Conservation (phyloP, 1,140 invertebrate species). For the Sinella curviseta region DNA sequence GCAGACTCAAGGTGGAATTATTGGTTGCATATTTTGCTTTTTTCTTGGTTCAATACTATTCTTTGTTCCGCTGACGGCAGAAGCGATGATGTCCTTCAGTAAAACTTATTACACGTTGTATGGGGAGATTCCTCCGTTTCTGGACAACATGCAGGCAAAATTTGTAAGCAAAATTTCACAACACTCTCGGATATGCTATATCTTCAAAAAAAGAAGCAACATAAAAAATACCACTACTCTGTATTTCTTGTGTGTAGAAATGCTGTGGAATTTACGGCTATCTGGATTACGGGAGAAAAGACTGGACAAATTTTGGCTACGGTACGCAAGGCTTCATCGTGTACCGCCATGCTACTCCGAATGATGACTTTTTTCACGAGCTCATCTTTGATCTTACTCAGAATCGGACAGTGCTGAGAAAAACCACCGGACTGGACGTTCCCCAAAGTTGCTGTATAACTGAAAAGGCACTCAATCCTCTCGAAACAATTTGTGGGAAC, state of each 20-base stretch:
- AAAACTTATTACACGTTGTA: background rate
- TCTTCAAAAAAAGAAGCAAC: background rate
- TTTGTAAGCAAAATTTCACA: too few relatives aligned
- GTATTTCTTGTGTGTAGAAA: background rate
- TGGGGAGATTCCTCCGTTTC: background rate
- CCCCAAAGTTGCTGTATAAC: slow-evolving; percentile 1
- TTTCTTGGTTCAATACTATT: background rate
- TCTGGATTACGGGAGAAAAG: background rate
- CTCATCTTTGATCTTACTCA: background rate
- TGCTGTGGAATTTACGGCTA: slow-evolving; percentile 12
- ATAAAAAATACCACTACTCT: background rate
- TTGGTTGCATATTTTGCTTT: background rate
- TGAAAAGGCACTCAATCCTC: background rate
- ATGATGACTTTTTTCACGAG: background rate
- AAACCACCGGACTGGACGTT: background rate
- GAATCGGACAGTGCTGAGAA: background rate
- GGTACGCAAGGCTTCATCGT: background rate
- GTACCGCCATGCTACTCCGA: background rate
- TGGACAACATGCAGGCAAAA: background rate
- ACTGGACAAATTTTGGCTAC: background rate
- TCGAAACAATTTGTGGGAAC: background rate
- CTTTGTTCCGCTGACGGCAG: background rate
- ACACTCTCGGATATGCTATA: background rate
- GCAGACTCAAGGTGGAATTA: background rate
- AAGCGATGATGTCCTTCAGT: background rate